Evolutionary conservation across 2,113 vertebrate genomes (phyloP), one percentile per base, ranked within the genome.

Genomic region (Tragelaphus scriptus): DNA sequence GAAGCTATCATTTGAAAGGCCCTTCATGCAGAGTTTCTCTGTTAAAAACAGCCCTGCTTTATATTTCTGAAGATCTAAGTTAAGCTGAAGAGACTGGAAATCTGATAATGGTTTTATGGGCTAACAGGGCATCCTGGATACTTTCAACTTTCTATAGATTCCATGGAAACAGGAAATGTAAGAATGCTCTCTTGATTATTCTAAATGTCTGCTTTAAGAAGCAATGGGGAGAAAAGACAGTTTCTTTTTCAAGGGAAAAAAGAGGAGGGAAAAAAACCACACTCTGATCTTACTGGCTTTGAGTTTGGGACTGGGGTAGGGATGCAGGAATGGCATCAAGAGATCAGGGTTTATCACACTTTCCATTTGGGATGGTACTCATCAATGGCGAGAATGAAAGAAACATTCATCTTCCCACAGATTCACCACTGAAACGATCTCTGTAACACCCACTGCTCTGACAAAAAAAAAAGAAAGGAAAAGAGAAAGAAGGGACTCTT

Each of bases 341-440:
- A 99, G 98, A 98, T 92, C 95, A 94, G 98, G 98, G 98, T 99
- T 99, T 99, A 99, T 99, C 99, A 99, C 96, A 98, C 94, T 98
- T 98, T 98, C 98, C 99, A 99, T 99, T 99, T 99, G 99, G 99
- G 98, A 99, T 98, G 98, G 98, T 98, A 92, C 91, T 99, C 99
- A 99, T 99, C 98, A 99, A 97, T 99, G 98, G 98, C 98, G 98
- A 98, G 98, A 99, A 99, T 99, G 98, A 99, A 98, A 99, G 98
- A 98, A 97, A 98, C 98, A 99, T 99, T 99, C 98, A 99, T 99
- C 98, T 99, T 98, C 98, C 99, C 98, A 99, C 98, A 98, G 97
- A 98, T 98, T 98, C 96, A 97, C 98, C 98, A 98, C 95, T 98
- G 98, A 99, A 99, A 99, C 99, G 99, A 99, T 99, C 99, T 99